These are phyloP conservation scores for Apomyelois bistriatella DNA, from an alignment of 2,888 invertebrate species.

Conservation along the genomic window DNA sequence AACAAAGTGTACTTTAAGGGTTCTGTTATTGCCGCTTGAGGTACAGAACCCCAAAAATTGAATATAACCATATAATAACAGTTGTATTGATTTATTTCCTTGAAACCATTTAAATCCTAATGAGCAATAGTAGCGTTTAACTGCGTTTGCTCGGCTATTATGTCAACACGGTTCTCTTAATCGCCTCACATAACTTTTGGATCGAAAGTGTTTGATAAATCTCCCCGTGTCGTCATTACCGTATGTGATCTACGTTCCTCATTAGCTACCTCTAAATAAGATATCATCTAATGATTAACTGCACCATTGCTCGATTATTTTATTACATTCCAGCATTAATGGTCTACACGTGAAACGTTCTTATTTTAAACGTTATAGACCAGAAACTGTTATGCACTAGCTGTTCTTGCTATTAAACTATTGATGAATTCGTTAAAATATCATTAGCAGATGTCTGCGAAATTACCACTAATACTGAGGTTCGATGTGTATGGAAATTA, in stretches of 20 bases:
- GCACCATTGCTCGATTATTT: conserved; percentile 62
- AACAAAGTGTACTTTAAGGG: too few relatives aligned
- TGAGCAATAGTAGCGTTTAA: conserved; percentile 57
- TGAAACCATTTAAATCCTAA: conserved; percentile 24
- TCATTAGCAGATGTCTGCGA: conserved; percentile 44
- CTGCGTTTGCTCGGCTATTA: conserved; percentile 64
- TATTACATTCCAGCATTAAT: conserved; percentile 68
- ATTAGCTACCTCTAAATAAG: conserved; percentile 75
- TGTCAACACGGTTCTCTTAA: conserved; percentile 74
- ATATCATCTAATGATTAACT: conserved; percentile 70
- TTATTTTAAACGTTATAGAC: conserved; percentile 44
- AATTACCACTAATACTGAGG: conserved; percentile 31
- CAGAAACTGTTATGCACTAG: conserved; percentile 37
- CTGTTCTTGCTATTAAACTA: conserved; percentile 30
- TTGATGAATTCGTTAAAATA: conserved; percentile 33
- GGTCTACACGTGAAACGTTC: conserved; percentile 54
- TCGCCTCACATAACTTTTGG: conserved; percentile 67
- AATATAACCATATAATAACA: not conserved
- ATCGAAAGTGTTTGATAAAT: conserved; percentile 76
- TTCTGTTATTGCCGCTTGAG: too few relatives aligned
- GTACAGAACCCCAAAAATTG: too few relatives aligned
- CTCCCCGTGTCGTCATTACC: conserved; percentile 67
- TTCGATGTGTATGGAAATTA: conserved; percentile 24
- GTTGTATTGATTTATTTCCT: not conserved
- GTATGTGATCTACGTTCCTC: conserved; percentile 73